Evolutionary conservation across 2,888 invertebrate species (phyloP).

Genomic region (Philereme vetulata): DNA sequence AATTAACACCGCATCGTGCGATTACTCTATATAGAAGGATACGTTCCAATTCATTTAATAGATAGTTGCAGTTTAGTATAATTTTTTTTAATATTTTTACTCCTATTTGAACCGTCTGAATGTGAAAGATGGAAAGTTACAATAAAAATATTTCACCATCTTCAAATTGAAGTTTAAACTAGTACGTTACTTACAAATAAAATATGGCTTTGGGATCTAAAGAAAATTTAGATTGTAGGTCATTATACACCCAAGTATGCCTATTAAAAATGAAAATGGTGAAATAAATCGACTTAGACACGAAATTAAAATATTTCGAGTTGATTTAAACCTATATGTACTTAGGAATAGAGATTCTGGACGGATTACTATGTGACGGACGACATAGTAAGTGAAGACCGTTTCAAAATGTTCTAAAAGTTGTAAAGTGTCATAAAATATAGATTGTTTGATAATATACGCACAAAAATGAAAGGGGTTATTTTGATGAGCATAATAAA

Average conservation of each 20-base stretch:
- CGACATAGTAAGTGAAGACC: not conserved
- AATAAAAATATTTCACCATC: not conserved
- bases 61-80: not conserved
- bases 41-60: not conserved
- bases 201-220: not conserved
- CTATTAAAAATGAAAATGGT: not conserved
- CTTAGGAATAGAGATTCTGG: constrained; percentile 31
- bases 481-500: no score
- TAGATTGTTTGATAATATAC: no score
- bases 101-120: constrained; percentile 3
- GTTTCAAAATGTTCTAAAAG: constrained; percentile 2
- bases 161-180: not conserved
- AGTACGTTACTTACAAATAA: not conserved
- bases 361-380: constrained; percentile 20
- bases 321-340: not conserved
- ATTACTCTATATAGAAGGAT: constrained; percentile 36
- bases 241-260: not conserved
- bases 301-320: not conserved
- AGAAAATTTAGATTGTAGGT: not conserved
- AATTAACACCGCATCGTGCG: constrained; percentile 54
- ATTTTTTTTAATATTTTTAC: not conserved
- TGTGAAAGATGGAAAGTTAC: not conserved
- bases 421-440: no score
- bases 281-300: not conserved
- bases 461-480: no score